Percentiles rank a stretch among this genome's conserved stretches.
Conservation (phyloP, 1,140 invertebrate genomes). For the Drosophila repletoides region DNA sequence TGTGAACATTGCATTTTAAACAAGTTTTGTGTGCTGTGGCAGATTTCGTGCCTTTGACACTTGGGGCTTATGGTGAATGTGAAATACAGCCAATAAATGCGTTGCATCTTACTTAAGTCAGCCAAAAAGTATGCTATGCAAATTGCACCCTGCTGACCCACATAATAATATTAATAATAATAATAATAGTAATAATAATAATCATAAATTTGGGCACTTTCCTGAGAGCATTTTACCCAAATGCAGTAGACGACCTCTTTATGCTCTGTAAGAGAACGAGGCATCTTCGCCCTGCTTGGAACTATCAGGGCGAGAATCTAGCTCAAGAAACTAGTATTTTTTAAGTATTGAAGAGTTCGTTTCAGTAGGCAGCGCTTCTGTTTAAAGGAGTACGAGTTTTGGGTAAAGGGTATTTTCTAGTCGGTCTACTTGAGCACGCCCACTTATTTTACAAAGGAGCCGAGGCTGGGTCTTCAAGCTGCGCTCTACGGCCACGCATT, state of each 20-base stretch:
- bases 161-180: slow-evolving; percentile 51
- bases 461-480: background rate
- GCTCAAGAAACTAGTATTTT: too few species aligned
- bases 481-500: slow-evolving; percentile 7
- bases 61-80: slow-evolving; percentile 21
- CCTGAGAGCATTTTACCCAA: slow-evolving; percentile 24
- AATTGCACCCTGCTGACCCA: slow-evolving; percentile 54
- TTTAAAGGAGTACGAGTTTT: too few species aligned
- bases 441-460: too few species aligned
- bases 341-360: too few species aligned
- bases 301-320: too few species aligned
- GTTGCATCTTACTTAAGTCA: slow-evolving; percentile 8
- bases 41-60: slow-evolving; percentile 43
- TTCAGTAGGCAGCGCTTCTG: too few species aligned
- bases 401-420: too few species aligned
- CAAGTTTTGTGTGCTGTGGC: slow-evolving; percentile 9
- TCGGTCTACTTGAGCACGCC: too few species aligned
- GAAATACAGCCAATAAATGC: slow-evolving; percentile 26
- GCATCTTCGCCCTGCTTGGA: too few species aligned
- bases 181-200: slow-evolving; percentile 12
- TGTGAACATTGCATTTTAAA: slow-evolving; percentile 63
- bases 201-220: slow-evolving; percentile 17
- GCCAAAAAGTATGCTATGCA: slow-evolving; percentile 51
- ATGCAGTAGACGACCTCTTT: slow-evolving; percentile 58
- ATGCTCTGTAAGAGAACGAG: slow-evolving; percentile 9